Evolutionary conservation across 2,888 invertebrate genomes (phyloP), one percentile per base, ranked within the genome.

Genomic region (Drosophila anomalipes): DNA sequence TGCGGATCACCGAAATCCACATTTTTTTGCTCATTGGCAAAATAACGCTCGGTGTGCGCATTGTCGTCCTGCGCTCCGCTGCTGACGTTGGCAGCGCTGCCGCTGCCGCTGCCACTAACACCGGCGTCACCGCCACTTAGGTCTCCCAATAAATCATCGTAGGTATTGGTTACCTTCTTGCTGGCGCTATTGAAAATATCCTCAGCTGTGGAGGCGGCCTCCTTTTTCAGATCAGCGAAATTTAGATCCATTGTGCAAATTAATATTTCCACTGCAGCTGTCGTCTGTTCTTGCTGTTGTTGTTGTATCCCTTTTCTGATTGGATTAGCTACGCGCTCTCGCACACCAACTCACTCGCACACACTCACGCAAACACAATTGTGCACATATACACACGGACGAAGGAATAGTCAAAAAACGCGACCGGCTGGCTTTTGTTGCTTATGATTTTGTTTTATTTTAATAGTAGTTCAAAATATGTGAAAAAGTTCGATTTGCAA

Each of bases 11-110:
- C 89, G 54, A 92, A 89, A 71, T 92, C 92, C 10, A 91, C 58
- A 67, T 92, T 92, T 67, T 91, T 89, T 63, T 91, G 90, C 67
- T 91, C 93, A 61, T 91, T 92, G 76, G 91, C 91, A 70, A 92
- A 90, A 66, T 90, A 91, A 59, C 91, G 90, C 61, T 92, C 92
- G 63, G 91, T 91, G 57, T 92, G 93, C 70, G 91, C 90, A 79
- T 92, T 92, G 52, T 91, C 90, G 74, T 91, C 92, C 81, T 91
- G 92, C 30, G 82, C 91, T 19, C 89, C 90, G 51, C 82, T 75
- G 67, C 86, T 79, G 1, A 74, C 80, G 32, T 74, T 88, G 32
- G 51, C 77, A 41, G 47, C 62, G 52, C 47, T 53, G 28, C 58
- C 44, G 52, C 47, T 53, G 28, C 58, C 44, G 16, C 58, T 33